Evolutionary conservation across 2,888 invertebrate genomes (phyloP).

Genomic region (Trachelus tabidus): DNA sequence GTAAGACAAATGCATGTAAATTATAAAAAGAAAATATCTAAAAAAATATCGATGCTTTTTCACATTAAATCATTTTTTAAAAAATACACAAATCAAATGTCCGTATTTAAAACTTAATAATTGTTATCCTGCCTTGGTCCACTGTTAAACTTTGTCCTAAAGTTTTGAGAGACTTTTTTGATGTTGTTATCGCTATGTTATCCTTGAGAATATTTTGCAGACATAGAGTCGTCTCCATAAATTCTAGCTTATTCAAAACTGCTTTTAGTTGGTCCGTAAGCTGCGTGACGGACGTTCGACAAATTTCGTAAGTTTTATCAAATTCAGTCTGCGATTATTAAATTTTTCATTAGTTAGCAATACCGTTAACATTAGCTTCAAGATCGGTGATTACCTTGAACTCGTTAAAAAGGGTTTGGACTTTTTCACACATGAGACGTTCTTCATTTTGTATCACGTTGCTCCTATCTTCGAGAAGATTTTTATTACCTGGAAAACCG

Average conservation of each 20-base stretch:
- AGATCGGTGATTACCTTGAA: slow-evolving; percentile 13
- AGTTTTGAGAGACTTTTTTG: not conserved
- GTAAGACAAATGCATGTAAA: not conserved
- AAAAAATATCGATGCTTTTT: not conserved
- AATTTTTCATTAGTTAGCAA: not conserved
- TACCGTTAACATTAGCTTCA: not conserved
- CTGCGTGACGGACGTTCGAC: slow-evolving; percentile 18
- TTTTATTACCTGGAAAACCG: slow-evolving; percentile 21
- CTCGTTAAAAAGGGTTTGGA: slow-evolving; percentile 12
- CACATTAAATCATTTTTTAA: no score
- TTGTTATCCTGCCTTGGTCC: not conserved
- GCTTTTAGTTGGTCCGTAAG: slow-evolving; percentile 12
- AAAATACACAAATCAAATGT: no score
- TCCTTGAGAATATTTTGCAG: slow-evolving; percentile 14
- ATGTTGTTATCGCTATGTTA: not conserved
- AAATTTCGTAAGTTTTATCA: slow-evolving; percentile 5
- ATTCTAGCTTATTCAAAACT: slow-evolving; percentile 18
- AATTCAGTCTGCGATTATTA: slow-evolving; percentile 13
- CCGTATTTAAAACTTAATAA: not conserved
- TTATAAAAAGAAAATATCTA: not conserved
- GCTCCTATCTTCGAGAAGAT: slow-evolving; percentile 18
- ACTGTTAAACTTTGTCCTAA: not conserved
- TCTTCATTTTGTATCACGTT: slow-evolving; percentile 14
- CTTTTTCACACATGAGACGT: slow-evolving; percentile 14
- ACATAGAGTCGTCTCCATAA: slow-evolving; percentile 6